A percentile compares a stretch with the other conserved stretches of the same genome.
phyloP scores from a whole-genome alignment of 2,888 invertebrate genomes.

The Sclerodermus sp. region DNA sequence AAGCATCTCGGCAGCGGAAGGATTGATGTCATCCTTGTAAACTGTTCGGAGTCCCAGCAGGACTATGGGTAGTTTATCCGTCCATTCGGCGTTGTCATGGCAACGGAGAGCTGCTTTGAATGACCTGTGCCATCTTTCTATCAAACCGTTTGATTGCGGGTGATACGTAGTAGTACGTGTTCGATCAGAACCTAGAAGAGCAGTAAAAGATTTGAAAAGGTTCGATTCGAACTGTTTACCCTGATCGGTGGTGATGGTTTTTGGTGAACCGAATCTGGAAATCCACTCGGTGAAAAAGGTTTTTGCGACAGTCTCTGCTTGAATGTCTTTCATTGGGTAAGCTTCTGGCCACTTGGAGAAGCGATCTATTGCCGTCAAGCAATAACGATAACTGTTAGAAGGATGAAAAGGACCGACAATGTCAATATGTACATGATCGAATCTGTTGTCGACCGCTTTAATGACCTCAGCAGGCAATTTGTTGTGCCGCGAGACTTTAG shows the following conservation, averaged over 20 bases:
- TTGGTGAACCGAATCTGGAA: slow-evolving; percentile 20
- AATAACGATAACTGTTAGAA: not conserved
- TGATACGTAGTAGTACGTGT: slow-evolving; percentile 21
- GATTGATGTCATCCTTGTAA: slow-evolving; percentile 17
- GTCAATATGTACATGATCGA: not conserved
- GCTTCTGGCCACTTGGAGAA: too few species aligned
- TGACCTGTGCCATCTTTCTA: slow-evolving; percentile 31
- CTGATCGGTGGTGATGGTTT: slow-evolving; percentile 34
- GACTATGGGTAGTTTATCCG: slow-evolving; percentile 20
- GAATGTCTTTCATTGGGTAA: too few species aligned
- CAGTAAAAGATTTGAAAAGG: slow-evolving; percentile 32
- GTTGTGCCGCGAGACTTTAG: not conserved
- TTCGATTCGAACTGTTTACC: slow-evolving; percentile 48
- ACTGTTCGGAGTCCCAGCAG: slow-evolving; percentile 21
- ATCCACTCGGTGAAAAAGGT: slow-evolving; percentile 23
- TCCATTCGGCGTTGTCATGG: slow-evolving; percentile 17
- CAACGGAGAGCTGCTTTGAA: slow-evolving; percentile 29
- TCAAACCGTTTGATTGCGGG: slow-evolving; percentile 29
- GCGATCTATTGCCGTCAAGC: not conserved
- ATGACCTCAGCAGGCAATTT: too few species aligned
- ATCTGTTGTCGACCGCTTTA: not conserved
- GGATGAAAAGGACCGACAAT: not conserved
- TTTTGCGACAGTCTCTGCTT: not conserved
- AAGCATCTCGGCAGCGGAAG: slow-evolving; percentile 24
- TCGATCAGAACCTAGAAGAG: slow-evolving; percentile 13